Conservation (phyloP, 2,113 vertebrate genomes). For the Gymnocephalus cernua region DNA sequence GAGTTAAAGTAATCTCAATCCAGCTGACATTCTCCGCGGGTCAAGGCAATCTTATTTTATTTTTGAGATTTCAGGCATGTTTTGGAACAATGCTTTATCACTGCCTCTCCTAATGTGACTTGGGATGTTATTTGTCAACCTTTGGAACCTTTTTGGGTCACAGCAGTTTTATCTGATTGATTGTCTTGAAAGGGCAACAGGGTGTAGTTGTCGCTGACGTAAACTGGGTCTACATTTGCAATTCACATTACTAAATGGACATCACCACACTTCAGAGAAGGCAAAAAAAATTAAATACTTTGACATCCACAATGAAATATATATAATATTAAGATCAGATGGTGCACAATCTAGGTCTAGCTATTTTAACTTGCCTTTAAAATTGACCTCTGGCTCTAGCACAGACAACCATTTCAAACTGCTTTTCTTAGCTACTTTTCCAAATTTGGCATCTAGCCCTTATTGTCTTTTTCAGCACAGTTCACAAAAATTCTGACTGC, state of each 20-base stretch:
- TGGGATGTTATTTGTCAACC: background rate
- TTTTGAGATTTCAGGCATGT: constrained; percentile 27
- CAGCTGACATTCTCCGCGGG: constrained; percentile 45
- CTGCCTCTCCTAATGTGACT: constrained; percentile 10
- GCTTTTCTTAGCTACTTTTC: background rate
- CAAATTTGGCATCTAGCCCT: background rate
- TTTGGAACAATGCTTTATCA: constrained; percentile 14
- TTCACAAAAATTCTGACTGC: constrained; percentile 6
- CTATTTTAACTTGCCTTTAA: background rate
- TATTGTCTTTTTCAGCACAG: background rate
- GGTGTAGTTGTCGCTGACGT: background rate
- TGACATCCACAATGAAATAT: background rate
- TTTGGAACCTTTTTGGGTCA: background rate
- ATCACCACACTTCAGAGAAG: background rate
- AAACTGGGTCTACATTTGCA: constrained; percentile 12
- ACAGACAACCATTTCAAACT: constrained; percentile 4
- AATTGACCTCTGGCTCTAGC: background rate
- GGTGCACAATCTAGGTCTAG: background rate
- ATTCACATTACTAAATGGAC: background rate
- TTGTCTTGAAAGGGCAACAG: constrained; percentile 6
- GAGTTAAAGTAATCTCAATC: constrained; percentile 46
- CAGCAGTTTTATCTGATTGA: constrained; percentile 22
- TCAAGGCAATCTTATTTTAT: constrained; percentile 49
- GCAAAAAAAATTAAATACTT: background rate
- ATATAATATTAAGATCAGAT: background rate